A percentile compares a stretch with the other conserved stretches of the same genome.
Conservation (phyloP, 2,113 vertebrate genomes). For the Indri indri region DNA sequence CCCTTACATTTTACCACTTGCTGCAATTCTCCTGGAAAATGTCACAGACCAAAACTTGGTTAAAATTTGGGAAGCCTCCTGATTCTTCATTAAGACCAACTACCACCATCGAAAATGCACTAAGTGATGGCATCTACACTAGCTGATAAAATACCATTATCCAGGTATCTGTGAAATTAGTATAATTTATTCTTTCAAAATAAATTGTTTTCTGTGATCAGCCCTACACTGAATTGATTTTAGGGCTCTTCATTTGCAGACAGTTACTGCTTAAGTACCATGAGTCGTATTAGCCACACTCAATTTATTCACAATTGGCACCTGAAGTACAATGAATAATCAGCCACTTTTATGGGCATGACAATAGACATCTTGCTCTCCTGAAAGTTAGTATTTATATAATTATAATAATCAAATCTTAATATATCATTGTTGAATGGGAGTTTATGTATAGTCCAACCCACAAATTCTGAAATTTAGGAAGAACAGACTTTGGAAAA, state of each 20-base stretch:
- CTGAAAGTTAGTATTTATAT: not conserved
- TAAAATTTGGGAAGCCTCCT: not conserved
- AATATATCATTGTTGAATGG: not conserved
- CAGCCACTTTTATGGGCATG: not conserved
- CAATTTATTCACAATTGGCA: not conserved
- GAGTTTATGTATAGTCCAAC: not conserved
- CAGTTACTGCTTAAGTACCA: constrained; percentile 39
- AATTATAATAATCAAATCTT: not conserved
- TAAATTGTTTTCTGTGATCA: not conserved
- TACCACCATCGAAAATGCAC: not conserved
- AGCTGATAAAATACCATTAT: not conserved
- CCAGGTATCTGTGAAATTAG: not conserved
- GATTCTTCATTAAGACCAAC: not conserved
- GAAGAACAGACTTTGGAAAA: not conserved
- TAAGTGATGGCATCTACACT: not conserved
- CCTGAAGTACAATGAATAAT: not conserved
- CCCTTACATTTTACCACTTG: not conserved
- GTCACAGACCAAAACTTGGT: not conserved
- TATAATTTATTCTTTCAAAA: not conserved
- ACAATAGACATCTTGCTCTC: not conserved
- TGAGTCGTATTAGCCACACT: not conserved
- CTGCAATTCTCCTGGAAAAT: not conserved
- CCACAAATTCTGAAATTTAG: not conserved
- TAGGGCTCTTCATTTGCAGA: constrained; percentile 4
- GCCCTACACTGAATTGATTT: not conserved